Base-by-base conservation (phyloP, 2,113 vertebrate species). In the Pao palembangensis region DNA sequence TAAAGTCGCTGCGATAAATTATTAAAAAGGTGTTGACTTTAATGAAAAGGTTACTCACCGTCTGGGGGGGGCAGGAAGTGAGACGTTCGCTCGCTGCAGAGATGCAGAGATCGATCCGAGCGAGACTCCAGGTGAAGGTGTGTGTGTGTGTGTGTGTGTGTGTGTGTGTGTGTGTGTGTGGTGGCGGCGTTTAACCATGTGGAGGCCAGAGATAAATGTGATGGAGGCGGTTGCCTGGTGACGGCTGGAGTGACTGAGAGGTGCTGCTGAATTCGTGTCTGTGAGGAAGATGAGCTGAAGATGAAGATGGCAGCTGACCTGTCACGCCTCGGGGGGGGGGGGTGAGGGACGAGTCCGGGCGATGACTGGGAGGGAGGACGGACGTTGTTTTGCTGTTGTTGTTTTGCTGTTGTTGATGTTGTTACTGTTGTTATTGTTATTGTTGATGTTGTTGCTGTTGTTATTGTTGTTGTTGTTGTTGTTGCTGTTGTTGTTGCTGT, bases 231-330 rank as follows among this genome's bases (percentile, higher is more conserved):
- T 66, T 63, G 64, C 64, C 1, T 21, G 57, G 64, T 51, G 73
- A 72, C 71, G 42, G 76, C 51, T 19, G 61, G 64, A 62, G 55
- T 55, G 74, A 78, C 71, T 70, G 64, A 48, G 67, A 23, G 47
- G 74, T 2, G 17, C 41, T 1, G 17, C 61, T 52, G 71, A 77
- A 82, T 79, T 66, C 71, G 64, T 83, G 74, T 75, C 58, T n/a
- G n/a, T n/a, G n/a, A n/a, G n/a, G n/a, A n/a, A n/a, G n/a, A n/a
- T 7, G 64, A 58, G 79, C 71, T 75, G 51, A 64, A 65, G 75
- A 83, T 70, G 21, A 3, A 70, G n/a, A n/a, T n/a, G n/a, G 63
- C 56, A 23, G 18, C 69, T 23, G 54, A 70, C 73, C 59, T 66
- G 57, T 23, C 51, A 23, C 41, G 67, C 69, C 31, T 72, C 54